A percentile compares a stretch with the other conserved stretches of the same genome.
These are phyloP conservation scores for Lytechinus pictus DNA, from an alignment of 35 echinoderm and acorn worm species.

Conservation along the genomic window DNA sequence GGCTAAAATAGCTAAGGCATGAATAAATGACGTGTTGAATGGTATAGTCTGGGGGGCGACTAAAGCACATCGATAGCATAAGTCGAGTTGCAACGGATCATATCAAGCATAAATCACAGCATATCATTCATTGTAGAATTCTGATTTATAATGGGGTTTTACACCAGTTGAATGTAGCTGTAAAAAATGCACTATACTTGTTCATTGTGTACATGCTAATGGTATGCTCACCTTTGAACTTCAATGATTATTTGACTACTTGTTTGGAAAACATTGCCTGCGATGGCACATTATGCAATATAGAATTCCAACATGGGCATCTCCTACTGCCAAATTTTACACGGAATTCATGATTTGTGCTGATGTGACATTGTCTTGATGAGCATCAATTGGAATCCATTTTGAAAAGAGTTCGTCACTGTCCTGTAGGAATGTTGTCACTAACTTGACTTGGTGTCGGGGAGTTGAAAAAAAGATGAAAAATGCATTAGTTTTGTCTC, in stretches of 20 bases:
- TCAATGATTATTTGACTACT: neutral
- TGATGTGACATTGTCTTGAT: too few species aligned
- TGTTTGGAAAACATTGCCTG: neutral
- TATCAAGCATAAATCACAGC: neutral
- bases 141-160: too few species aligned
- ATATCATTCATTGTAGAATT: neutral
- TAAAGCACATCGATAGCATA: neutral
- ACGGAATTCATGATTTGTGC: too few species aligned
- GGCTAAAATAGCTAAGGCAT: slow-evolving; percentile 7
- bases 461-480: neutral
- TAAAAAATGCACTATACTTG: too few species aligned
- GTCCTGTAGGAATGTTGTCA: neutral
- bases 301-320: too few species aligned
- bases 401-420: too few species aligned
- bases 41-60: neutral
- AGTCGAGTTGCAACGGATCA: neutral
- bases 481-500: neutral
- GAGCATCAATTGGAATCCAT: too few species aligned
- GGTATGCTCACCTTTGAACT: neutral
- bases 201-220: too few species aligned
- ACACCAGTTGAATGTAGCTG: too few species aligned
- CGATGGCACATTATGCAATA: neutral
- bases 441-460: neutral
- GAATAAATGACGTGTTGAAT: neutral
- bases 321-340: too few species aligned